These are phyloP conservation scores for Drosophila robusta DNA, from an alignment of 2,888 invertebrate genomes.

Conservation along the genomic window DNA sequence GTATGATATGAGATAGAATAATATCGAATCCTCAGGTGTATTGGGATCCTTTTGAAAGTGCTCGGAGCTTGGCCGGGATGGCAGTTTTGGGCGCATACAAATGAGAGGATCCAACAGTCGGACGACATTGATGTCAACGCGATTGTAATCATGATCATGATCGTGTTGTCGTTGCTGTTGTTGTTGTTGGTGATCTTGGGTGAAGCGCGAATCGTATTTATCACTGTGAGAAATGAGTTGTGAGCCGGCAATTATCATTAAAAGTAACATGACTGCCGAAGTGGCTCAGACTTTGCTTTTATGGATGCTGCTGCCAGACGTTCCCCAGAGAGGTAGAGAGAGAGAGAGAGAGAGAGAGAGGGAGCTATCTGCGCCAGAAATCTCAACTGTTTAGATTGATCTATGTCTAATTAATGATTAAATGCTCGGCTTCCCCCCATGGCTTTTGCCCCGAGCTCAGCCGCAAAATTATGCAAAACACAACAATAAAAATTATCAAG, in stretches of 20 bases:
- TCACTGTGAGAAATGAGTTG: conserved; percentile 81
- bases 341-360: conserved; percentile 5
- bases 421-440: conserved; percentile 37
- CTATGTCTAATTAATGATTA: conserved; percentile 73
- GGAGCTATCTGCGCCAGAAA: neutral
- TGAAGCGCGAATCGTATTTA: conserved; percentile 61
- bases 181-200: conserved; percentile 9
- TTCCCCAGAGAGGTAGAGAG: neutral
- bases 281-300: conserved; percentile 15
- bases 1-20: no score
- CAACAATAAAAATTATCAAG: conserved; percentile 31
- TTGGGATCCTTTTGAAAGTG: conserved; percentile 3
- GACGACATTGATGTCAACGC: conserved; percentile 51
- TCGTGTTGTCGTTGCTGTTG: conserved; percentile 2
- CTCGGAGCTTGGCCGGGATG: conserved; percentile 38
- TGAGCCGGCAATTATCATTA: conserved; percentile 82
- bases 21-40: conserved; percentile 4
- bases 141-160: conserved; percentile 31
- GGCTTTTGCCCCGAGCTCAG: conserved; percentile 26
- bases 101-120: conserved; percentile 33
- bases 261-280: conserved; percentile 74
- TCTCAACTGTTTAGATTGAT: conserved; percentile 41
- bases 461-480: conserved; percentile 64
- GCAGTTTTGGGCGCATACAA: conserved; percentile 46
- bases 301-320: no score